Percentiles rank a stretch among this genome's conserved stretches.
Evolutionary conservation across 2,797 vertebrate species (phyloP).

Genomic region (Sciurus vulgaris): DNA sequence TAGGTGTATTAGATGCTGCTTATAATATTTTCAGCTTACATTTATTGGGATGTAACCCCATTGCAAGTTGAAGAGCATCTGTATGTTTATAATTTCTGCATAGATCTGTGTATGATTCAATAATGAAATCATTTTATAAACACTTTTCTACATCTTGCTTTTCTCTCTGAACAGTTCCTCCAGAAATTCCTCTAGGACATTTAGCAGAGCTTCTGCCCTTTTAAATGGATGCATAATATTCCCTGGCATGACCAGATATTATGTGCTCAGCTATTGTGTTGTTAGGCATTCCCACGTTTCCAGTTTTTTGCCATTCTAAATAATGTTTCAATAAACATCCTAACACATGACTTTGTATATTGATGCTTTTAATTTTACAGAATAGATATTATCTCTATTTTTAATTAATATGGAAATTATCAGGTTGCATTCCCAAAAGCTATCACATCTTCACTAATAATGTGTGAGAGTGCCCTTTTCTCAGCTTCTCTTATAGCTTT

Average conservation of each 20-base stretch:
- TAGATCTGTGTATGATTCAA: neutral
- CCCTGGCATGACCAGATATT: neutral
- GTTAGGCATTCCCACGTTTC: neutral
- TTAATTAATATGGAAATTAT: slow-evolving; percentile 6
- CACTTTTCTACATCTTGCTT: slow-evolving; percentile 12
- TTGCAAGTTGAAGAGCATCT: neutral
- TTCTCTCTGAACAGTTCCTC: neutral
- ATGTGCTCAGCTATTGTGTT: neutral
- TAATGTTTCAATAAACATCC: neutral
- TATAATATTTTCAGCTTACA: neutral
- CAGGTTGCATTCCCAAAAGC: slow-evolving; percentile 33
- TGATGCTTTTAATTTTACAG: slow-evolving; percentile 5
- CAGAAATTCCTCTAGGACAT: neutral
- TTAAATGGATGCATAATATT: slow-evolving; percentile 6
- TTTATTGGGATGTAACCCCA: neutral
- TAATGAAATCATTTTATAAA: neutral
- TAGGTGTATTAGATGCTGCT: neutral
- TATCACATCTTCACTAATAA: neutral
- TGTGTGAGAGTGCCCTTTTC: neutral
- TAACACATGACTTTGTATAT: neutral
- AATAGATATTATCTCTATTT: neutral
- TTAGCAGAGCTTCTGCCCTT: neutral
- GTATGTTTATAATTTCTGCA: too few species aligned
- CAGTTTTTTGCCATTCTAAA: slow-evolving; percentile 7
- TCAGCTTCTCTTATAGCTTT: neutral